These are phyloP conservation scores for Calycopis cecrops DNA, from an alignment of 1,140 invertebrate species.

Conservation along the genomic window DNA sequence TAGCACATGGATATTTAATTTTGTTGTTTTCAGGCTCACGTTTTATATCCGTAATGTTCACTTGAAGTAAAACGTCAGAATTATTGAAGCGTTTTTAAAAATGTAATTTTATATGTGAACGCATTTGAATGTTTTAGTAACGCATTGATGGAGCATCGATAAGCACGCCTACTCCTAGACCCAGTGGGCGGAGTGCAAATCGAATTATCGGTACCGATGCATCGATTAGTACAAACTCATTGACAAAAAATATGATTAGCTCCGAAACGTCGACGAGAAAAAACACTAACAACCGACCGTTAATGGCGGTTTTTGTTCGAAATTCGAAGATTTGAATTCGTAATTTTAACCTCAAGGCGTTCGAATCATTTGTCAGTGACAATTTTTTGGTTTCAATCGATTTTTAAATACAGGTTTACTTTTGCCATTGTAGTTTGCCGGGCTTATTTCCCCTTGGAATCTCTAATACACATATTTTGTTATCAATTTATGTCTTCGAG, in stretches of 20 bases:
- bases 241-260: conserved; percentile 68
- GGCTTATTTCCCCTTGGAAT: too few species aligned
- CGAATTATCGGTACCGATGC: conserved; percentile 62
- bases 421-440: conserved; percentile 25
- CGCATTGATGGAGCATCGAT: conserved; percentile 58
- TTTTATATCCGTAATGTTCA: too few species aligned
- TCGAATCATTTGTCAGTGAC: conserved; percentile 73
- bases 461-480: too few species aligned
- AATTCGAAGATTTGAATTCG: conserved; percentile 72
- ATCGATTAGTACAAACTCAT: conserved; percentile 62
- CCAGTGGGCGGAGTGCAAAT: conserved; percentile 59
- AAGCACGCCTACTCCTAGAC: conserved; percentile 58
- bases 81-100: too few species aligned
- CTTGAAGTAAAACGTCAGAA: too few species aligned
- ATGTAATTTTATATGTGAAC: background rate
- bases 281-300: conserved; percentile 61
- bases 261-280: conserved; percentile 65
- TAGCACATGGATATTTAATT: too few species aligned
- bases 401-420: conserved; percentile 67
- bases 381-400: conserved; percentile 71
- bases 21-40: too few species aligned
- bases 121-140: conserved; percentile 19
- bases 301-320: conserved; percentile 70
- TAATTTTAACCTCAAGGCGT: conserved; percentile 68
- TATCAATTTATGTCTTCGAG: too few species aligned